A percentile compares a stretch with the other conserved stretches of the same genome.
Conservation (phyloP, 2,888 invertebrate genomes). For the Drosophila anomalata region DNA sequence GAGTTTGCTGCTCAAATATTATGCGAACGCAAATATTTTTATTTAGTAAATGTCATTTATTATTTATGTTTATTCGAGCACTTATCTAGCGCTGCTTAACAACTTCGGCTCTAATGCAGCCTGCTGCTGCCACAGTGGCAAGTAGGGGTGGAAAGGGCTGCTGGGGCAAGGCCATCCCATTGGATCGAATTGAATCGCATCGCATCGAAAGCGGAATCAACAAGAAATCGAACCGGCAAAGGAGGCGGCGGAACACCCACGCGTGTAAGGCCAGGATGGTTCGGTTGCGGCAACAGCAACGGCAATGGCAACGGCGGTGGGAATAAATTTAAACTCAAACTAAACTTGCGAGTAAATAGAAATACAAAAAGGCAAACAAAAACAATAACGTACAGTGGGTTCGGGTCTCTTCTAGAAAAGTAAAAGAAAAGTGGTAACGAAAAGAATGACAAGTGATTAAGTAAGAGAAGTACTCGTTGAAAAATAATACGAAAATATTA, state of each 20-base stretch:
- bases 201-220: conserved; percentile 75
- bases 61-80: conserved; percentile 83
- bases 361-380: conserved; percentile 79
- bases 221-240: conserved; percentile 69
- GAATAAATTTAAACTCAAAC: conserved; percentile 80
- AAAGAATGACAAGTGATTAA: background rate
- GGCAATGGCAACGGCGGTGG: conserved; percentile 35
- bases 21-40: conserved; percentile 83
- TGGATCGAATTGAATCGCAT: conserved; percentile 64
- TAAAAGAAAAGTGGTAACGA: background rate
- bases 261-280: conserved; percentile 53
- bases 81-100: conserved; percentile 82
- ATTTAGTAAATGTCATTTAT: conserved; percentile 83
- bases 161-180: conserved; percentile 36
- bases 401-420: background rate
- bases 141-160: conserved; percentile 13
- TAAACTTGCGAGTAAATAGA: conserved; percentile 79
- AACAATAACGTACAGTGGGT: conserved; percentile 61
- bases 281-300: background rate
- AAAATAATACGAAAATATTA: background rate
- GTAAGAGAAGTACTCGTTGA: background rate
- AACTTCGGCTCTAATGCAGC: conserved; percentile 76
- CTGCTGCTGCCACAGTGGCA: conserved; percentile 5
- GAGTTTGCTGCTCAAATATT: conserved; percentile 82
- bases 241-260: conserved; percentile 39